Evolutionary conservation across 2,888 invertebrate species (phyloP).

Genomic region (Harpalus rufipes): DNA sequence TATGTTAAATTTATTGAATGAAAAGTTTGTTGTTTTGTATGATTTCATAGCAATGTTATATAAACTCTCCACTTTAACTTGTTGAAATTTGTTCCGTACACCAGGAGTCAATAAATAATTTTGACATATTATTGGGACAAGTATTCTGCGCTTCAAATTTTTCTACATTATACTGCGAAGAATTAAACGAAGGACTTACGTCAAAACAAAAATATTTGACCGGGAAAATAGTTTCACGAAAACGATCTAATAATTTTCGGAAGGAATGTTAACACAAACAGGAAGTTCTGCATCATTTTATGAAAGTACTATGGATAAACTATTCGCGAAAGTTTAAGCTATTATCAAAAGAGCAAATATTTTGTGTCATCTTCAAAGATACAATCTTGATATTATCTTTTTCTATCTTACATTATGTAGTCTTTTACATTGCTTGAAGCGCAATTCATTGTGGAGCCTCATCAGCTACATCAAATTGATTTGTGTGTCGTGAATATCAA

Average conservation of each 20-base stretch:
- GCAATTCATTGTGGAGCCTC: too few species aligned
- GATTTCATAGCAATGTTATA: background rate
- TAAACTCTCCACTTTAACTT: background rate
- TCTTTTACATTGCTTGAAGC: too few species aligned
- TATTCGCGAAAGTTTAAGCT: background rate
- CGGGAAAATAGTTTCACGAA: slow-evolving; percentile 20
- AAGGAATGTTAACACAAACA: slow-evolving; percentile 46
- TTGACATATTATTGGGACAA: too few species aligned
- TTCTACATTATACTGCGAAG: too few species aligned
- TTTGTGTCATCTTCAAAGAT: too few species aligned
- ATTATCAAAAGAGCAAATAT: background rate
- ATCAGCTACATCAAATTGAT: too few species aligned
- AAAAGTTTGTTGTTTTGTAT: background rate
- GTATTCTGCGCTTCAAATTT: too few species aligned
- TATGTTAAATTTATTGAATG: background rate
- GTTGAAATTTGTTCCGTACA: too few species aligned
- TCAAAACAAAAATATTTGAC: slow-evolving; percentile 46
- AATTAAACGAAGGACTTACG: background rate
- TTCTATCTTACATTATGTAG: too few species aligned
- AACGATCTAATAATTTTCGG: slow-evolving; percentile 47
- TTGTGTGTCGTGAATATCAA: too few species aligned
- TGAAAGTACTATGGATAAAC: slow-evolving; percentile 24
- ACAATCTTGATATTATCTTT: too few species aligned
- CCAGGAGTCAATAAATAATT: too few species aligned
- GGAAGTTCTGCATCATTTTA: slow-evolving; percentile 44